Evolutionary conservation across 2,797 vertebrate genomes (phyloP), one percentile per base, ranked within the genome.

Genomic region (Zenarchopterus dispar): DNA sequence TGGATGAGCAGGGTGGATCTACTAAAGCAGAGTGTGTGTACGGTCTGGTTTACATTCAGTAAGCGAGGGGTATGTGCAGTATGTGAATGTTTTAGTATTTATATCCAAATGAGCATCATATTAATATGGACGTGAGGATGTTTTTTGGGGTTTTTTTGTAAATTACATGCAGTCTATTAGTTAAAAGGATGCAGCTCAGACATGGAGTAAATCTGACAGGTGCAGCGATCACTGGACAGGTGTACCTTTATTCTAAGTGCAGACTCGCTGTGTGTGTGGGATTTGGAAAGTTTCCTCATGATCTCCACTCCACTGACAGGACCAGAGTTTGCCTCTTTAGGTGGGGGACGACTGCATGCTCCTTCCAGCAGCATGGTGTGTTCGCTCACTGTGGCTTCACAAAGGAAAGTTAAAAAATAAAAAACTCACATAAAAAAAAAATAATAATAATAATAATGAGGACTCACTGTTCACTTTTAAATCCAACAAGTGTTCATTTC

Each of bases 261-360:
- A 60, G 97, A 98, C 83, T 99, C 97, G 55, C 85, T 96, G 84
- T 98, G 96, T 0, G 95, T 92, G 71, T 99, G 97, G 39, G 97
- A 95, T 88, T 99, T 99, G 42, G 98, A 99, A 31, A 99, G 89
- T 28, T 99, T 99, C 84, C 97, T 95, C 95, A 99, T 99, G 84
- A 99, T 97, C 86, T 99, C 97, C 46, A 95, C 96, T 8, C 98
- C 97, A 13, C 94, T 97, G 41, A 99, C 97, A 11, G 97, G 96
- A 6, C 95, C 97, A 0, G 96, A 89, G 83, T 94, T 95, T 4
- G 83, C 91, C 6, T 95, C 94, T 44, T 95, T 94, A 2, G 96
- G 95, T 0, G 95, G 96, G 1, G 96, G 97, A 0, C 96, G 94
- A 53, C 90, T 94, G 78, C 94, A 93, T 15, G 93, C 93, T 76